Conservation (phyloP, 2,888 invertebrate genomes). For the Dasypolia templi region DNA sequence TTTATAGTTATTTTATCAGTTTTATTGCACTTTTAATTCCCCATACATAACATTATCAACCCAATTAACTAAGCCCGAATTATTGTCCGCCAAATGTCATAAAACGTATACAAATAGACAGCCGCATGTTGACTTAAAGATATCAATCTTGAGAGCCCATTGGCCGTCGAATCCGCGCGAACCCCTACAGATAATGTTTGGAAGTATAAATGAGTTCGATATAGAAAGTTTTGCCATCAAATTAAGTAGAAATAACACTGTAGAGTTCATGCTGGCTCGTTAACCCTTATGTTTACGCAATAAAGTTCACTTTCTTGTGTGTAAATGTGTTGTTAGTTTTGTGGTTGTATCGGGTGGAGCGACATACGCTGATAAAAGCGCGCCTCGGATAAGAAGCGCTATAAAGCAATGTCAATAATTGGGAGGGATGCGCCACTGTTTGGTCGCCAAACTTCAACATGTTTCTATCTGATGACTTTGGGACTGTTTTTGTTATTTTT, state of each 20-base stretch:
- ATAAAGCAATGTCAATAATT: conserved; percentile 89
- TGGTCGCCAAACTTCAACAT: conserved; percentile 59
- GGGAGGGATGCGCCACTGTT: conserved; percentile 80
- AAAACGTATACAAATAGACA: conserved; percentile 69
- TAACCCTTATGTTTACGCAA: conserved; percentile 25
- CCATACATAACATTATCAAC: conserved; percentile 64
- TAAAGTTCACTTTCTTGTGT: conserved; percentile 69
- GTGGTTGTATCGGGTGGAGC: conserved; percentile 67
- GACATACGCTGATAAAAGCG: conserved; percentile 87
- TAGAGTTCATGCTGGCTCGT: conserved; percentile 29
- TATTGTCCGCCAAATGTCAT: conserved; percentile 67
- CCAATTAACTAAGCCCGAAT: conserved; percentile 68
- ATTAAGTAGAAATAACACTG: conserved; percentile 82
- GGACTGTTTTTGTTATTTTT: conserved; percentile 2
- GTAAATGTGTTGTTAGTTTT: conserved; percentile 40
- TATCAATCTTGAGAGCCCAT: conserved; percentile 77
- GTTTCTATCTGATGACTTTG: conserved; percentile 58
- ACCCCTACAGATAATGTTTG: conserved; percentile 79
- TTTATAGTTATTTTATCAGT: conserved; percentile 60
- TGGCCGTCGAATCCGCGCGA: conserved; percentile 76
- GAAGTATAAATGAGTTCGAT: conserved; percentile 86
- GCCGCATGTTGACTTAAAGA: conserved; percentile 68
- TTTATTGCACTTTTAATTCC: conserved; percentile 61
- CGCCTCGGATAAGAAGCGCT: conserved; percentile 80
- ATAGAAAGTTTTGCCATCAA: conserved; percentile 87